A percentile compares a stretch with the other conserved stretches of the same genome.
phyloP scores from a whole-genome alignment of 2,797 vertebrate species.

The Macrochelys suwanniensis region DNA sequence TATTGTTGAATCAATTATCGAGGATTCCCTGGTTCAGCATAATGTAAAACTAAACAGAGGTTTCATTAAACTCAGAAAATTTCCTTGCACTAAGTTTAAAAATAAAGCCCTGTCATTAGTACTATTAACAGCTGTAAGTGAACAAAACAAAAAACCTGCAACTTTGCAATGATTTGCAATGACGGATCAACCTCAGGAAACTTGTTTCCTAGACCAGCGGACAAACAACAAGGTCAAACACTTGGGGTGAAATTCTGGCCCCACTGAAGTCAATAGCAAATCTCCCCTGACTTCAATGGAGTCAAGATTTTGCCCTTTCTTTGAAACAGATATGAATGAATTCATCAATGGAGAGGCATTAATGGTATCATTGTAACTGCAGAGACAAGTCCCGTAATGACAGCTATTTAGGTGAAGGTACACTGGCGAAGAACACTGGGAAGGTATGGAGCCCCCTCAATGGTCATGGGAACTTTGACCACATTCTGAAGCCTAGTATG shows the following conservation, averaged over 20 bases:
- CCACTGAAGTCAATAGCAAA: slow-evolving; percentile 57
- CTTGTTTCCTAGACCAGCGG: background rate
- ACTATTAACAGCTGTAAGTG: background rate
- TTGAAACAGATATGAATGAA: slow-evolving; percentile 64
- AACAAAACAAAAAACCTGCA: slow-evolving; percentile 32
- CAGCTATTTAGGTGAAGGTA: background rate
- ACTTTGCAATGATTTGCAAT: background rate
- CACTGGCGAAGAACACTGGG: background rate
- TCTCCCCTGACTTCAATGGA: background rate
- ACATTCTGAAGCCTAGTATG: background rate
- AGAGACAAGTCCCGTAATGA: background rate
- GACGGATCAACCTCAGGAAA: background rate
- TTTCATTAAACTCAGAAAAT: slow-evolving; percentile 1
- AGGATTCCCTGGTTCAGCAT: background rate
- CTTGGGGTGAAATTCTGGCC: slow-evolving; percentile 11
- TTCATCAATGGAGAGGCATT: slow-evolving; percentile 64
- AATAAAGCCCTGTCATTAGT: background rate
- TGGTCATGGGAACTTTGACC: background rate
- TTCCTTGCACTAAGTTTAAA: background rate
- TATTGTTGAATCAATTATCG: background rate
- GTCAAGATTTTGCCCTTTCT: background rate
- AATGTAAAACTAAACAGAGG: background rate
- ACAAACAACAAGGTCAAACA: slow-evolving; percentile 36
- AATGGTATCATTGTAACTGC: background rate
- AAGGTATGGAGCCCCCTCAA: background rate